Evolutionary conservation across 2,888 invertebrate species (phyloP), one percentile per base, ranked within the genome.

Genomic region (Acrobasis repandana): DNA sequence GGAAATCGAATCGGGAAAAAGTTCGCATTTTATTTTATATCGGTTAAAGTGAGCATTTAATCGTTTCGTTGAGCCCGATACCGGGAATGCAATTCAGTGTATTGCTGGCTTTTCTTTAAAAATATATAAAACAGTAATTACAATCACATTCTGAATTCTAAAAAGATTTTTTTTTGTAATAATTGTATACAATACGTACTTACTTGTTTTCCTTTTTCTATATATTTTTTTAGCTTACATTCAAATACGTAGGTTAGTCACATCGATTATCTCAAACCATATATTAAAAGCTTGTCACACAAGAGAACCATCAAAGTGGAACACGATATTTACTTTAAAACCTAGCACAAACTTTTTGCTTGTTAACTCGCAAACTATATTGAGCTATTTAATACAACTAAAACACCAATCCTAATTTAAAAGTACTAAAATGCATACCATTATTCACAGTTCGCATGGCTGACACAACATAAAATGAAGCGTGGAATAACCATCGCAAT

Each of bases 401-500:
- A 43, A 18, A 51, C 56, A 36, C 33, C 46, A 10, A 15, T 59
- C 36, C 61, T 63, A 63, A 62, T 61, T 63, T 65, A 34, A 64
- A 65, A 63, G 58, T 58, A 58, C 34, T 51, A 62, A 63, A 60
- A 58, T 63, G 52, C 56, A 58, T 57, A 58, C 56, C 57, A 56
- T 62, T 63, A 65, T 56, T 62, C 65, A 62, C 58, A 51, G 58
- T 61, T 60, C 57, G 4, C 58, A 63, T 52, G 47, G 59, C 59
- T 59, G 60, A 59, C 28, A 56, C 63, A 63, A 63, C 65, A 65
- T 57, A 65, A 61, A 69, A 63, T 63, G 52, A 61, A 50, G n/a
- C 60, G 43, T 65, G 64, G 69, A 71, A 70, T 67, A 68, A 64
- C 61, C 67, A 54, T 46, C 57, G 61, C 68, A 65, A 73, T 64